These are phyloP conservation scores for Morone saxatilis DNA, from an alignment of 2,113 vertebrate species.

Conservation along the genomic window DNA sequence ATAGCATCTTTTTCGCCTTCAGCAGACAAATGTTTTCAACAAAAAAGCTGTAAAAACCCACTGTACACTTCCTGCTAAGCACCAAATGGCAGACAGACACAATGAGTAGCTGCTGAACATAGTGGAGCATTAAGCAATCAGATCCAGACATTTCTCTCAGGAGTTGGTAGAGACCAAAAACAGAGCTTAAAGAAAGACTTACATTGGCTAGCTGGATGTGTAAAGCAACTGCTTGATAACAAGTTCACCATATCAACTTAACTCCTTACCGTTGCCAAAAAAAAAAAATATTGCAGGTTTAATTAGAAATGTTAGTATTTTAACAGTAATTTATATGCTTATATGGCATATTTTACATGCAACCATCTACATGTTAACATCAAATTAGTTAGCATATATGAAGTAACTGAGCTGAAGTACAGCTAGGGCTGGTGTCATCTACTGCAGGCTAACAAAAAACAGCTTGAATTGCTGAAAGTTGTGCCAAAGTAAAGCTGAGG, in stretches of 20 bases:
- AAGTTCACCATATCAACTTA: no score
- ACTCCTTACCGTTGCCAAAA: no score
- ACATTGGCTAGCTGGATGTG: not conserved
- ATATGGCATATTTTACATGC: not conserved
- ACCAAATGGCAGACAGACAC: not conserved
- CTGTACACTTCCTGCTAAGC: not conserved
- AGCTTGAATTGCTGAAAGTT: not conserved
- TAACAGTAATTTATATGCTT: not conserved
- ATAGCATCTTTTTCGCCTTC: not conserved
- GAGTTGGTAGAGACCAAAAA: not conserved
- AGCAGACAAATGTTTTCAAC: not conserved
- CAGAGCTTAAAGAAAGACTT: not conserved
- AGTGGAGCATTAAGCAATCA: constrained; percentile 9
- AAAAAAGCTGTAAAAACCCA: not conserved
- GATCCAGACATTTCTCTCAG: not conserved
- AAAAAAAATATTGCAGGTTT: no score
- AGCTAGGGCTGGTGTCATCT: not conserved
- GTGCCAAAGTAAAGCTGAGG: not conserved
- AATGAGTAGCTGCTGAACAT: not conserved
- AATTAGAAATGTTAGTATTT: no score
- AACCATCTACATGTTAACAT: not conserved
- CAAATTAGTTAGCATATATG: not conserved
- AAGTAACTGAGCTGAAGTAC: not conserved
- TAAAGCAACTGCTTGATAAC: no score
- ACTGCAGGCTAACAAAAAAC: not conserved